Evolutionary conservation across 2,113 vertebrate species (phyloP).

Genomic region (Butorides virescens): DNA sequence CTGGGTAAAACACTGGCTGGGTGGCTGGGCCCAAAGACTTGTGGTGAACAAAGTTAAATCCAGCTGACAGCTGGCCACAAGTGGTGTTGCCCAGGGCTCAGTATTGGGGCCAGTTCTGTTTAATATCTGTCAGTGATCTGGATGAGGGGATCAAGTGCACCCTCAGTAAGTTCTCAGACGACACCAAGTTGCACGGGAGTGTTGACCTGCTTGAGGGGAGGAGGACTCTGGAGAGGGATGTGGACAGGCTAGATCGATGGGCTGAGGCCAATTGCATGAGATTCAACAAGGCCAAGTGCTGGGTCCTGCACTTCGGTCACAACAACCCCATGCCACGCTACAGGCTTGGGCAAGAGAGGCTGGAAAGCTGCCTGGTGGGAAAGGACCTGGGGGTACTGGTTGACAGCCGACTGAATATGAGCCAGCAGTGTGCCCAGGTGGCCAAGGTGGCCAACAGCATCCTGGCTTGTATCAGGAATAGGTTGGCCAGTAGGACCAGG

Average conservation of each 20-base stretch:
- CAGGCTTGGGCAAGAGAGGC: not conserved
- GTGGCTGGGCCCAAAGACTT: accelerated
- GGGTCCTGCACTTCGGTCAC: not conserved
- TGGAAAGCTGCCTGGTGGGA: not conserved
- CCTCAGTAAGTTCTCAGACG: not conserved
- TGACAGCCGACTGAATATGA: not conserved
- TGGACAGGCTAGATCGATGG: not conserved
- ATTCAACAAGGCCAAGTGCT: not conserved
- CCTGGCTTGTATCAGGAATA: not conserved
- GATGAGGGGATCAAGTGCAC: accelerated
- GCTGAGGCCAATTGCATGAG: accelerated
- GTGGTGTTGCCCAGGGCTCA: not conserved
- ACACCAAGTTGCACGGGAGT: not conserved
- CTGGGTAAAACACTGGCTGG: not conserved
- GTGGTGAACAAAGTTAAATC: not conserved
- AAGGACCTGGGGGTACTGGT: not conserved
- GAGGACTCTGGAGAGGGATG: not conserved
- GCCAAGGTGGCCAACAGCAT: not conserved
- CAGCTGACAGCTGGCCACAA: accelerated
- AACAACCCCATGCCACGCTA: not conserved
- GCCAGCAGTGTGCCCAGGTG: not conserved
- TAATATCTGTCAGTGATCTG: not conserved
- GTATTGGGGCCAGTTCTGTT: not conserved
- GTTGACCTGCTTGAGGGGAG: not conserved
- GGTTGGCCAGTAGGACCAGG: not conserved